These are phyloP conservation scores for Rutpela maculata DNA, from an alignment of 2,888 invertebrate species.

Conservation along the genomic window DNA sequence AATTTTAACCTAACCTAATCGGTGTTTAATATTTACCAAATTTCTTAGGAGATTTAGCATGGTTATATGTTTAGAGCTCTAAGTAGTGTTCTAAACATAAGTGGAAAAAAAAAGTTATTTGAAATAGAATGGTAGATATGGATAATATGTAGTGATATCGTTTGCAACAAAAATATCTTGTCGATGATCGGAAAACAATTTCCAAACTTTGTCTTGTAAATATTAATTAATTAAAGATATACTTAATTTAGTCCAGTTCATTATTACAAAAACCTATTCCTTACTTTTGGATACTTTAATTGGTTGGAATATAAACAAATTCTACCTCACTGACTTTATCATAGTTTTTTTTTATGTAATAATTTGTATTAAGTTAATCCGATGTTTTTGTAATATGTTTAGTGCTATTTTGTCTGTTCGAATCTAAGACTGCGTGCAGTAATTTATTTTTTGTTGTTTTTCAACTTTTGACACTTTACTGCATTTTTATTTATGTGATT, in stretches of 20 bases:
- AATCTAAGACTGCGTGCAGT: slow-evolving; percentile 69
- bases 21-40: slow-evolving; percentile 67
- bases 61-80: slow-evolving; percentile 54
- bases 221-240: slow-evolving; percentile 64
- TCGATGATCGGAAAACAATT: slow-evolving; percentile 65
- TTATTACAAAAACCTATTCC: slow-evolving; percentile 49
- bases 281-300: slow-evolving; percentile 53
- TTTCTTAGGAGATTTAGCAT: slow-evolving; percentile 59
- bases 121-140: slow-evolving; percentile 68
- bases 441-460: slow-evolving; percentile 52
- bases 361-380: slow-evolving; percentile 64
- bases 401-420: slow-evolving; percentile 66
- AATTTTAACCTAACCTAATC: slow-evolving; percentile 67
- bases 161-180: slow-evolving; percentile 58
- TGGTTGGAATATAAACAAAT: slow-evolving; percentile 69
- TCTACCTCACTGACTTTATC: slow-evolving; percentile 71
- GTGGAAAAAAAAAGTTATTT: slow-evolving; percentile 50
- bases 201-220: slow-evolving; percentile 69
- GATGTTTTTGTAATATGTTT: slow-evolving; percentile 60
- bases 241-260: slow-evolving; percentile 55
- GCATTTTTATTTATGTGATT: slow-evolving; percentile 68
- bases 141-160: slow-evolving; percentile 66
- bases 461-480: slow-evolving; percentile 59
- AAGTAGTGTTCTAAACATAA: slow-evolving; percentile 51
- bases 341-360: slow-evolving; percentile 62